These are phyloP conservation scores for Sinocyclocheilus rhinocerous DNA, from an alignment of 2,113 vertebrate species.

Conservation along the genomic window DNA sequence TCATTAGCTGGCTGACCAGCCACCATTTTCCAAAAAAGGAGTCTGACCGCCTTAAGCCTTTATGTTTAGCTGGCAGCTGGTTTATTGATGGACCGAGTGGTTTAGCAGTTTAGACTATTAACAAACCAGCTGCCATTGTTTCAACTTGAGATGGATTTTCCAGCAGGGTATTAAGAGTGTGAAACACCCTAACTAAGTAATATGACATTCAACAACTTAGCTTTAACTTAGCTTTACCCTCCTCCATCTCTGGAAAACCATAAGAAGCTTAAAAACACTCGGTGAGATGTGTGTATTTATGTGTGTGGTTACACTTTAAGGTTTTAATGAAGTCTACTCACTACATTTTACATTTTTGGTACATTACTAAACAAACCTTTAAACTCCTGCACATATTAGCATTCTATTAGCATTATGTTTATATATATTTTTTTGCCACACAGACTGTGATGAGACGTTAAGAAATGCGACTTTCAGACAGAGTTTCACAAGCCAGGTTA, in stretches of 20 bases:
- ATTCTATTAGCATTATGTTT: background rate
- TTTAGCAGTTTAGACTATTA: background rate
- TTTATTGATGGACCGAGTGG: background rate
- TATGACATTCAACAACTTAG: constrained; percentile 24
- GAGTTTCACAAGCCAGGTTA: constrained; percentile 36
- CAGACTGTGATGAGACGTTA: background rate
- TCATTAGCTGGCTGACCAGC: background rate
- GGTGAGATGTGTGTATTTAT: constrained; percentile 14
- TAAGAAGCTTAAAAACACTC: constrained; percentile 47
- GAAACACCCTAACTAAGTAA: background rate
- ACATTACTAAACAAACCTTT: constrained; percentile 27
- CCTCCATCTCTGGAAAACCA: constrained; percentile 5
- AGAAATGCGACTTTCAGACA: constrained; percentile 3
- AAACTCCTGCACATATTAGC: constrained; percentile 30
- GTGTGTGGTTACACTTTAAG: constrained; percentile 28
- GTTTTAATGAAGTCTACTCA: constrained; percentile 32
- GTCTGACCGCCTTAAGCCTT: background rate
- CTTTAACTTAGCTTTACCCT: background rate
- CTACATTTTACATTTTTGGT: constrained; percentile 32
- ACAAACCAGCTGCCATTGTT: background rate
- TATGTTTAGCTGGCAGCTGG: background rate
- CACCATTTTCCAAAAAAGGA: no score
- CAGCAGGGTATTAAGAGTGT: background rate
- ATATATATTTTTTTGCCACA: background rate
- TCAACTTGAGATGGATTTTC: background rate